phyloP scores from a whole-genome alignment of 1,140 invertebrate genomes.

The Pristionchus pacificus region DNA sequence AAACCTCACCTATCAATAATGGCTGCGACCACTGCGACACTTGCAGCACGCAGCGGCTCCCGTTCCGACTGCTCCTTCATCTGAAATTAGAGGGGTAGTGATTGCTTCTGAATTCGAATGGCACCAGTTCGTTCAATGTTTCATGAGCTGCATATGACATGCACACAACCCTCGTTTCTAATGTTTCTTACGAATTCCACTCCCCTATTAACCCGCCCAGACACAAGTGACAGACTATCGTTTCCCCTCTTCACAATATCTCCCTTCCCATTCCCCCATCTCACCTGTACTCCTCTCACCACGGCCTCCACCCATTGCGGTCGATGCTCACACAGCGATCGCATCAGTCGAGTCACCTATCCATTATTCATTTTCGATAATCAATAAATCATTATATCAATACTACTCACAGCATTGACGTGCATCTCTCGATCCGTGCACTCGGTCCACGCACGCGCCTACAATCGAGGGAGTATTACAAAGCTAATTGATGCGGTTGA shows the following conservation, averaged over 20 bases:
- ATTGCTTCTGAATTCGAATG: no score
- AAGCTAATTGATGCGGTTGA: no score
- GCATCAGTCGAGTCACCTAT: slow-evolving; percentile 10
- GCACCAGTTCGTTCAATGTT: no score
- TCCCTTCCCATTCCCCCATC: no score
- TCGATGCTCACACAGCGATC: slow-evolving; percentile 21
- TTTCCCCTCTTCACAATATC: no score
- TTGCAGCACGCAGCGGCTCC: background rate
- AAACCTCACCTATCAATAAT: background rate
- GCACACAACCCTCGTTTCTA: no score
- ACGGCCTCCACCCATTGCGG: slow-evolving; percentile 20
- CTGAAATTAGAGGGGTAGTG: no score
- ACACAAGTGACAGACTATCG: no score
- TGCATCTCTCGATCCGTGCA: slow-evolving; percentile 43
- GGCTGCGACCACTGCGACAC: background rate
- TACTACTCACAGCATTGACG: slow-evolving; percentile 34
- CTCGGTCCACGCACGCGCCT: slow-evolving; percentile 42
- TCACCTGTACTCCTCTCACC: background rate
- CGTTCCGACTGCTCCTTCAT: background rate
- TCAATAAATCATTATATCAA: slow-evolving; percentile 13
- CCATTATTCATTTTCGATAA: slow-evolving; percentile 8
- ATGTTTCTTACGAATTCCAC: no score
- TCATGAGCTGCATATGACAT: no score
- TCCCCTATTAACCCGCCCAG: no score
- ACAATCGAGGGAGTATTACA: background rate